Evolutionary conservation across 2,888 invertebrate species (phyloP).

Genomic region (Ctenicera cuprea): DNA sequence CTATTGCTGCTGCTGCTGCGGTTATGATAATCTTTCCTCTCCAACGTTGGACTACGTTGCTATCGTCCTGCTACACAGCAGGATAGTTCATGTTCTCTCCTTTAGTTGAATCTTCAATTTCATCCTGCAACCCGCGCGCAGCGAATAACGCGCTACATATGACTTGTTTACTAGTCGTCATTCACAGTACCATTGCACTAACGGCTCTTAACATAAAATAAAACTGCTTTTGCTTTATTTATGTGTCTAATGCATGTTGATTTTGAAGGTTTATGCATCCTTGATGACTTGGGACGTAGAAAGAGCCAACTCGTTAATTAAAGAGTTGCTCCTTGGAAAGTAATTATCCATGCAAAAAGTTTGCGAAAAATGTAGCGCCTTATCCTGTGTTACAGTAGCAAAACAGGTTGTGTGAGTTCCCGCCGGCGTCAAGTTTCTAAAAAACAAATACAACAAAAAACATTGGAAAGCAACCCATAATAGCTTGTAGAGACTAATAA

Average conservation of each 20-base stretch:
- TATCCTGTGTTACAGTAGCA: conserved; percentile 59
- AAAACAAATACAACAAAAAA: conserved; percentile 61
- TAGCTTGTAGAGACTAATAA: conserved; percentile 62
- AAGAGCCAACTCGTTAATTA: conserved; percentile 35
- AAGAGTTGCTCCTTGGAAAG: conserved; percentile 38
- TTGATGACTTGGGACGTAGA: conserved; percentile 21
- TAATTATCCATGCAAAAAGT: conserved; percentile 39
- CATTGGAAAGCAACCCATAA: conserved; percentile 58
- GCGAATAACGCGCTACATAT: conserved; percentile 27
- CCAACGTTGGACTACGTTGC: neutral
- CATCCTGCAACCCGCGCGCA: conserved; percentile 31
- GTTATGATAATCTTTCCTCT: conserved; percentile 15
- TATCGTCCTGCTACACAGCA: conserved; percentile 21
- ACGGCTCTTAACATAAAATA: conserved; percentile 22
- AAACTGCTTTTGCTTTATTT: conserved; percentile 3
- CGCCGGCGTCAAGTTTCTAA: conserved; percentile 63
- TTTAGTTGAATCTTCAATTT: conserved; percentile 22
- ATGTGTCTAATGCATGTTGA: too few relatives aligned
- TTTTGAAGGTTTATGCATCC: conserved; percentile 23
- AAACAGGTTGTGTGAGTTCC: conserved; percentile 70
- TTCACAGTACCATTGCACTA: conserved; percentile 25
- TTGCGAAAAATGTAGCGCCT: conserved; percentile 43
- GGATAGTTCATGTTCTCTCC: conserved; percentile 26
- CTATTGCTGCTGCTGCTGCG: neutral
- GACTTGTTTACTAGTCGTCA: conserved; percentile 39